Base-by-base conservation (phyloP, 2,888 invertebrate species). In the Selenia dentaria region DNA sequence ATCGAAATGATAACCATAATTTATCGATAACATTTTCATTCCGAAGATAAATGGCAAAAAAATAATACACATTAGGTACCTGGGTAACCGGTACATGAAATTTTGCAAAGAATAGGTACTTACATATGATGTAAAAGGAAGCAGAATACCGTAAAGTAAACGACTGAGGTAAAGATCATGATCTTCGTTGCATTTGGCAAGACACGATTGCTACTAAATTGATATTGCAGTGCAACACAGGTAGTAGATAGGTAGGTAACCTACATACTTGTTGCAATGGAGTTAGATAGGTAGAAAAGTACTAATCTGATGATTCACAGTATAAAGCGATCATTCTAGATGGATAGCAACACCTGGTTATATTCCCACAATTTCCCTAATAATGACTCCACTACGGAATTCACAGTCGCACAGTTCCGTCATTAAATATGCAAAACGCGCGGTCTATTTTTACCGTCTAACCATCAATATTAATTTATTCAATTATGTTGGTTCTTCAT, bases 291-390 rank as follows among this genome's bases (percentile, higher is more conserved):
- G n/a, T n/a, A n/a, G n/a, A n/a, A n/a, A n/a, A n/a, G n/a, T n/a
- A n/a, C 24, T 2, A 24, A 6, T 3, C n/a, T 5, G 24, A 24
- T 24, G 24, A n/a, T 3, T 8, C 24, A 24, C 24, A 24, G 8
- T 6, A 24, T n/a, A n/a, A 24, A n/a, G 24, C 6, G 8, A 5
- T 31, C 5, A 34, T 28, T 20, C 12, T 37, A 9, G n/a, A 36
- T 32, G 26, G 44, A 48, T 44, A n/a, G 33, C 36, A 38, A 37
- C 70, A 74, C 54, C 67, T 74, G 74, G 57, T 54, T 44, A 39
- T 24, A 49, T 67, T 78, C 70, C 62, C 72, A 78, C 62, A 64
- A 62, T 65, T 59, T 52, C 54, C 40, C 44, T 46, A 53, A 57
- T n/a, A 57, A 59, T 48, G 35, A 57, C 49, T 54, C 49, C 56